Conservation (phyloP, 2,797 vertebrate species). For the Rhadinocentrus ornatus region DNA sequence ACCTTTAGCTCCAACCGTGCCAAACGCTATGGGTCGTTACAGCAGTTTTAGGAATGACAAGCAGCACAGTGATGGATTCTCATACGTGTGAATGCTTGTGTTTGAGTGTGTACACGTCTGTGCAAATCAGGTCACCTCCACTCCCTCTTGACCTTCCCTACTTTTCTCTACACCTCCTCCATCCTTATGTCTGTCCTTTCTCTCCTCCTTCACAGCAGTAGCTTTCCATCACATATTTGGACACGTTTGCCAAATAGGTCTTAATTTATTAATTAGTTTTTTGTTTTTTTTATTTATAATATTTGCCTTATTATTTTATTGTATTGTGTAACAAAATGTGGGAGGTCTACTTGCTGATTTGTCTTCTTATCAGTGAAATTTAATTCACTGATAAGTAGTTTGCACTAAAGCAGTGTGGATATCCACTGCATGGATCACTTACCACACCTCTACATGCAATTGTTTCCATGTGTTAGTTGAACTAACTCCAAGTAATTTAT, state of each 20-base stretch:
- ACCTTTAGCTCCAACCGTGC: constrained; percentile 55
- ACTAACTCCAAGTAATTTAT: not conserved
- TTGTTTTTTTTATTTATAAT: too few species aligned
- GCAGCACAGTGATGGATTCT: constrained; percentile 61
- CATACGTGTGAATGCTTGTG: constrained; percentile 27
- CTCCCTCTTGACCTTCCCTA: constrained; percentile 71
- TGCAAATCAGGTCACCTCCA: constrained; percentile 69
- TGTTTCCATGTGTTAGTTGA: constrained; percentile 11
- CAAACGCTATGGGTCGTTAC: constrained; percentile 58
- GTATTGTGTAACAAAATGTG: not conserved
- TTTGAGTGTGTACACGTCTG: constrained; percentile 26
- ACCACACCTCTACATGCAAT: constrained; percentile 11
- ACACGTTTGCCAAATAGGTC: too few species aligned
- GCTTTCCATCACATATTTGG: not conserved
- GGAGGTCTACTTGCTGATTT: not conserved
- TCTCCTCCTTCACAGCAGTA: constrained; percentile 30
- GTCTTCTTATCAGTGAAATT: too few species aligned
- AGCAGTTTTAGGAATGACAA: constrained; percentile 45
- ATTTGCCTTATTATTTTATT: not conserved
- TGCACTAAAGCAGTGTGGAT: not conserved
- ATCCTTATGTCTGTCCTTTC: constrained; percentile 34
- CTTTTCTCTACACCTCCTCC: constrained; percentile 48
- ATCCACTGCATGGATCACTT: too few species aligned
- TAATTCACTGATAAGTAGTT: not conserved
- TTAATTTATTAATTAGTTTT: too few species aligned